Conservation (phyloP, 2,888 invertebrate species). For the Melolontha melolontha region DNA sequence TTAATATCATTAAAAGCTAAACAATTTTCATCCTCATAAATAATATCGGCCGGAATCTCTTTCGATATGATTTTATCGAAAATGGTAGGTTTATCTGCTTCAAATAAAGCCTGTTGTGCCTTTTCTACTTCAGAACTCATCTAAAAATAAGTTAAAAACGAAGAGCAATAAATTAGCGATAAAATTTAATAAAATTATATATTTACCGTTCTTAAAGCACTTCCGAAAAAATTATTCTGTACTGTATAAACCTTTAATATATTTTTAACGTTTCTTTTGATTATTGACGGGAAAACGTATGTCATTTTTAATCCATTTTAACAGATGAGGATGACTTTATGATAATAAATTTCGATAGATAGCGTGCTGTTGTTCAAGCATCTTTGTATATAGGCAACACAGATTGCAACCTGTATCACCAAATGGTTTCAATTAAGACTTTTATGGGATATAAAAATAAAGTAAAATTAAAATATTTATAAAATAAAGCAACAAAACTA, state of each 20-base stretch:
- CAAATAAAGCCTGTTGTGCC: slow-evolving; percentile 54
- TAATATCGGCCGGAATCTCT: slow-evolving; percentile 83
- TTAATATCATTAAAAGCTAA: slow-evolving; percentile 84
- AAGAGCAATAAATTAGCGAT: not conserved
- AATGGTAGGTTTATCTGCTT: slow-evolving; percentile 68
- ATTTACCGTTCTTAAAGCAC: slow-evolving; percentile 15
- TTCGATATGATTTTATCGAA: slow-evolving; percentile 84
- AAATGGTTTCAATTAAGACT: no score
- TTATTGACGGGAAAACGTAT: slow-evolving; percentile 15
- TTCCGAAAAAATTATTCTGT: not conserved
- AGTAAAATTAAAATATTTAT: no score
- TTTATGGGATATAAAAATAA: no score
- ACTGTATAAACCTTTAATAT: not conserved
- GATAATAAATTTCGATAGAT: no score
- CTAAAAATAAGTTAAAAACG: slow-evolving; percentile 48
- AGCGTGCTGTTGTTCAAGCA: no score
- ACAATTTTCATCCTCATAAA: slow-evolving; percentile 85
- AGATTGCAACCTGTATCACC: no score
- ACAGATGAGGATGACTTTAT: no score
- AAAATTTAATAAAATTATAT: not conserved
- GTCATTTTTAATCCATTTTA: slow-evolving; percentile 16
- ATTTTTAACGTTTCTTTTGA: not conserved
- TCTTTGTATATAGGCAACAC: no score
- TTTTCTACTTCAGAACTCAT: slow-evolving; percentile 62
- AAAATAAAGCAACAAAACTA: no score